Percentiles rank a stretch among this genome's conserved stretches.
phyloP scores from a whole-genome alignment of 2,797 vertebrate species.

The Paguma larvata region DNA sequence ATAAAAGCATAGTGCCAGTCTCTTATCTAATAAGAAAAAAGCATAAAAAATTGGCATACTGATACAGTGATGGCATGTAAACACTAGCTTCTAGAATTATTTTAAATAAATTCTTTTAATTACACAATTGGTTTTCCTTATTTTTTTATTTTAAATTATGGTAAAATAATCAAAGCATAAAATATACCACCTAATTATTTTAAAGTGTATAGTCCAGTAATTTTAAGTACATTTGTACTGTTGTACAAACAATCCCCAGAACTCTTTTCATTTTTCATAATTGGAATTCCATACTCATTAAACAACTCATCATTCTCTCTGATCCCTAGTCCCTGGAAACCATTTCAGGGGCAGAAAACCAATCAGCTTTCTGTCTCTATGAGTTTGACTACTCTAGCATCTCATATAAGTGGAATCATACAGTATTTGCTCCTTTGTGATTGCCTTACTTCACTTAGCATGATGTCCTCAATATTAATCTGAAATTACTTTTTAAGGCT shows the following conservation, averaged over 20 bases:
- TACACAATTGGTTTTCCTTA: not conserved
- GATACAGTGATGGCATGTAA: not conserved
- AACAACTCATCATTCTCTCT: not conserved
- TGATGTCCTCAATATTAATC: not conserved
- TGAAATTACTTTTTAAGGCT: not conserved
- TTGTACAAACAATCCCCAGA: not conserved
- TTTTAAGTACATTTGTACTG: constrained; percentile 3
- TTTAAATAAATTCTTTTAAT: not conserved
- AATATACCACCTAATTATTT: not conserved
- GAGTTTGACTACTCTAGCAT: not conserved
- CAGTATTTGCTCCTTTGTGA: not conserved
- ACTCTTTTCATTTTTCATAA: not conserved
- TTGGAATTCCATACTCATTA: not conserved
- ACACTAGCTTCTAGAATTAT: not conserved
- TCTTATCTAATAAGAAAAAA: not conserved
- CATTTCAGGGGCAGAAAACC: too few species aligned
- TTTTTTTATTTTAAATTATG: not conserved
- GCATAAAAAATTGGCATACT: not conserved
- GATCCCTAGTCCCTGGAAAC: not conserved
- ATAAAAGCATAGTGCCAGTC: not conserved
- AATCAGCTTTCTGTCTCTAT: not conserved
- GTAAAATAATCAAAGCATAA: not conserved
- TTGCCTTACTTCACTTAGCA: not conserved
- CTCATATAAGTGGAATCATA: not conserved
- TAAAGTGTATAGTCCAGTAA: not conserved